Conservation (phyloP, 2,888 invertebrate genomes). For the Kryphioiulus occultus region DNA sequence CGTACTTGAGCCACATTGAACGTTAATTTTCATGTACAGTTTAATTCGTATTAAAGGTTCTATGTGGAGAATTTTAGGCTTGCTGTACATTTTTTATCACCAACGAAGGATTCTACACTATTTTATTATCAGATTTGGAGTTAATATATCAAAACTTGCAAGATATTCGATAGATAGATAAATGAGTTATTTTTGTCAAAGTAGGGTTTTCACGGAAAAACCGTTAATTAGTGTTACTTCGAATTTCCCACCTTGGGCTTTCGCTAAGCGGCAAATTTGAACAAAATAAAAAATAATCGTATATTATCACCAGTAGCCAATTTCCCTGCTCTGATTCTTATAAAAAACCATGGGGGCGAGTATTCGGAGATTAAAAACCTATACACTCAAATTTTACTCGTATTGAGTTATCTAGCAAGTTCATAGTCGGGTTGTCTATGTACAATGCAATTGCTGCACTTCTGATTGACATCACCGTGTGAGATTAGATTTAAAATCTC, state of each 20-base stretch:
- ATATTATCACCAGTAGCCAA: no score
- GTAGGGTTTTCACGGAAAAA: no score
- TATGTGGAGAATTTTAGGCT: not conserved
- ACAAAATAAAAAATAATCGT: no score
- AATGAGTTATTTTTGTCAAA: no score
- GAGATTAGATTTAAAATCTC: not conserved
- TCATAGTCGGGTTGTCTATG: not conserved
- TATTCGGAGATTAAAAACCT: not conserved
- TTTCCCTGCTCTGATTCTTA: no score
- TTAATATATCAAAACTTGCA: no score
- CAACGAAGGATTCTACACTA: not conserved
- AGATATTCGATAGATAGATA: no score
- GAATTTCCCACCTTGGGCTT: no score
- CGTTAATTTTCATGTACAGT: constrained; percentile 47
- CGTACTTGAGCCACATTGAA: constrained; percentile 47
- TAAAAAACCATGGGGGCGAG: no score
- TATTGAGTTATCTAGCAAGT: not conserved
- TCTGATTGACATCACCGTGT: not conserved
- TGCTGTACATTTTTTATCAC: not conserved
- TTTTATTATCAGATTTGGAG: not conserved
- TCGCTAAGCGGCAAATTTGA: no score
- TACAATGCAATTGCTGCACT: not conserved
- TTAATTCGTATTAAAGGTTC: constrained; percentile 45
- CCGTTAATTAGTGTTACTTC: no score
- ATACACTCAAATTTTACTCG: not conserved